Conservation (phyloP, 2,888 invertebrate species). For the Thymelicus acteon region DNA sequence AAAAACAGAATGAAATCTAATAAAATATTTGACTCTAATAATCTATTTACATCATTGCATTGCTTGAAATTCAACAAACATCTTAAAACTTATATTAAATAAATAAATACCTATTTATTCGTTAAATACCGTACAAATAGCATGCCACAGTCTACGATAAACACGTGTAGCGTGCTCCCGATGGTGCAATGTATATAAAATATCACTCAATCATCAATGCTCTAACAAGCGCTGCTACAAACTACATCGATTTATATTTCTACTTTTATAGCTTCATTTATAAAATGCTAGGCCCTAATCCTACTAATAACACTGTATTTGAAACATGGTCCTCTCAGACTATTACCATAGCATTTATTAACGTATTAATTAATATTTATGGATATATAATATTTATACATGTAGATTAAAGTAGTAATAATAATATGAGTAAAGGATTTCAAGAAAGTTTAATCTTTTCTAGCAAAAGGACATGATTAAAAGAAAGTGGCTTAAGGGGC, state of each 20-base stretch:
- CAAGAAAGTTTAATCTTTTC: too few relatives aligned
- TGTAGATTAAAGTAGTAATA: too few relatives aligned
- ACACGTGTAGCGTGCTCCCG: slow-evolving; percentile 31
- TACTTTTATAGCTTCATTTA: slow-evolving; percentile 22
- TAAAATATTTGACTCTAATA: neutral
- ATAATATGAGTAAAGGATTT: too few relatives aligned
- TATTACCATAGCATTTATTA: slow-evolving; percentile 6
- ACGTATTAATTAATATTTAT: neutral
- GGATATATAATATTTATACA: neutral
- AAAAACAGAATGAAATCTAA: neutral
- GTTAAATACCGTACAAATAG: slow-evolving; percentile 1
- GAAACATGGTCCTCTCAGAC: neutral
- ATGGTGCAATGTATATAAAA: slow-evolving; percentile 12
- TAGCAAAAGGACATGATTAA: too few relatives aligned
- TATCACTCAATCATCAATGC: slow-evolving; percentile 3
- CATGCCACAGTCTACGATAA: slow-evolving; percentile 23
- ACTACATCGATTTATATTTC: slow-evolving; percentile 20
- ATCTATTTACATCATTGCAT: neutral
- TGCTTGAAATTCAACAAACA: neutral
- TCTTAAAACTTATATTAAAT: neutral
- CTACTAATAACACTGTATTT: slow-evolving; percentile 14
- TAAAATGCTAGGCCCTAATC: slow-evolving; percentile 29
- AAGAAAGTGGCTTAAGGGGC: too few relatives aligned
- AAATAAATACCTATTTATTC: neutral
- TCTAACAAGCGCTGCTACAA: slow-evolving; percentile 22